Evolutionary conservation across 2,113 vertebrate genomes (phyloP).

Genomic region (Callospermophilus lateralis): DNA sequence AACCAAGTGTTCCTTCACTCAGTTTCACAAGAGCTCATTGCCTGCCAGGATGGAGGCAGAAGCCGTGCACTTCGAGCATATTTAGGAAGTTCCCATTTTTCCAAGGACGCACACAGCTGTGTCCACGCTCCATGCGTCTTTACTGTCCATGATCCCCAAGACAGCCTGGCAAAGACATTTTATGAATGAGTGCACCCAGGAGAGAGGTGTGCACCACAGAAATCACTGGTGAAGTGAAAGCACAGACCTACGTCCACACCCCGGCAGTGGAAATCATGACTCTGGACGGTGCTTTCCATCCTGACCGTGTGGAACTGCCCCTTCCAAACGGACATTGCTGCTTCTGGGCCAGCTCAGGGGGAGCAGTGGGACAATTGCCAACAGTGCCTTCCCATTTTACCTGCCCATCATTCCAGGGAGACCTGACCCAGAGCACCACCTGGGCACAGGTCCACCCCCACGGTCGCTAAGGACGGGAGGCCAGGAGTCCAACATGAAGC

Average conservation of each 20-base stretch:
- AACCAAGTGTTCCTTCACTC: neutral
- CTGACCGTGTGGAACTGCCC: neutral
- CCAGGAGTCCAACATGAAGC: neutral
- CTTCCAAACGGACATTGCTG: too few species aligned
- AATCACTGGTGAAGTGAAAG: too few species aligned
- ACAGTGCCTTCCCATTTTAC: neutral
- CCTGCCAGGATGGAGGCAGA: neutral
- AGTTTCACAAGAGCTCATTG: neutral
- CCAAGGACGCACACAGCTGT: neutral
- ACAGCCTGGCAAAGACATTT: neutral
- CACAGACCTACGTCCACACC: too few species aligned
- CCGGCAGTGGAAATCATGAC: neutral
- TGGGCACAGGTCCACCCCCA: rapidly evolving
- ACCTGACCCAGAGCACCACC: neutral
- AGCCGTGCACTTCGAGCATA: rapidly evolving
- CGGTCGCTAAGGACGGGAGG: neutral
- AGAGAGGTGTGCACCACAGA: too few species aligned
- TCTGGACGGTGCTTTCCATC: neutral
- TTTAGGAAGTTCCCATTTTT: neutral
- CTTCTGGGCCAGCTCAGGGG: too few species aligned
- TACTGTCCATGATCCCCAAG: neutral
- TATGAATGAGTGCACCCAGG: rapidly evolving
- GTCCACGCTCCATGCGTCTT: rapidly evolving
- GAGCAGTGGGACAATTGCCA: neutral
- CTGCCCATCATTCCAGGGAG: rapidly evolving